A percentile compares a stretch with the other conserved stretches of the same genome.
Conservation (phyloP, 2,113 vertebrate species). For the Sylvilagus bachmani region DNA sequence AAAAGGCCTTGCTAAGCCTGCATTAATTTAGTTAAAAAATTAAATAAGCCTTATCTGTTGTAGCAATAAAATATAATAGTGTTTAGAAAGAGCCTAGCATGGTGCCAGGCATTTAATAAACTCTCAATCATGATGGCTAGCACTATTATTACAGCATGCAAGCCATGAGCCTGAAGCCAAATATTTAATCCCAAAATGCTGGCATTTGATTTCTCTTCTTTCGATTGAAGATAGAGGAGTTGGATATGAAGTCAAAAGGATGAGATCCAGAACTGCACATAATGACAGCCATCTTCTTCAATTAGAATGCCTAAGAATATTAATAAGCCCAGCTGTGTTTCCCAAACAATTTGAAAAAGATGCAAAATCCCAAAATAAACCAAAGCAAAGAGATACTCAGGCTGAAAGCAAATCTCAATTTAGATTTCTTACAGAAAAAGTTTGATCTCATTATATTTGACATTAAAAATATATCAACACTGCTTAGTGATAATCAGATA, state of each 20-base stretch:
- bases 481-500: background rate
- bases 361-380: conserved; percentile 20
- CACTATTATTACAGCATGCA: background rate
- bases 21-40: conserved; percentile 41
- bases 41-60: background rate
- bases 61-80: background rate
- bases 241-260: conserved; percentile 1
- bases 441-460: conserved; percentile 16
- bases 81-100: background rate
- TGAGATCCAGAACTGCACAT: background rate
- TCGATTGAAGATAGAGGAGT: conserved; percentile 20
- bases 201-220: conserved; percentile 39
- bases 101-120: background rate
- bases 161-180: conserved; percentile 47
- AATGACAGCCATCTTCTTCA: background rate
- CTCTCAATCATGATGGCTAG: background rate
- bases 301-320: background rate
- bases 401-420: background rate
- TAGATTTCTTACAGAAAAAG: conserved; percentile 49
- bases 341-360: conserved; percentile 54
- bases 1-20: background rate
- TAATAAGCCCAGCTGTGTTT: conserved; percentile 64
- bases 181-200: conserved; percentile 42
- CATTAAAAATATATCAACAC: conserved; percentile 28
- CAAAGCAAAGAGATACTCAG: conserved; percentile 31